Evolutionary conservation across 2,797 vertebrate genomes (phyloP).

Genomic region (Pseudochirops corinnae): DNA sequence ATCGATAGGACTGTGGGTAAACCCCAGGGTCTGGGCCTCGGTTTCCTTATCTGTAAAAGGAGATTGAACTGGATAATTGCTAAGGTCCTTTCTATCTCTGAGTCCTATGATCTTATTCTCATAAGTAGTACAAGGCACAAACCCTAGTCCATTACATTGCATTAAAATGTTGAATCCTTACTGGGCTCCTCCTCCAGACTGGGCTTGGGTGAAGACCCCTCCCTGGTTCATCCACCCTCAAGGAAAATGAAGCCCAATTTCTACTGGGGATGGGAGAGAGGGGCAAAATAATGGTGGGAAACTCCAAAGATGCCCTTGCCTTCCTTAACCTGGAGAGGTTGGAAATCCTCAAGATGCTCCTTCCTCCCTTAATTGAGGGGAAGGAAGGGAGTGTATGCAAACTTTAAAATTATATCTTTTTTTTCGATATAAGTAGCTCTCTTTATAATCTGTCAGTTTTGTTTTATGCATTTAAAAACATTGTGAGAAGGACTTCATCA

Average conservation of each 20-base stretch:
- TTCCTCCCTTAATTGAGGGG: neutral
- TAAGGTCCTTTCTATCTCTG: neutral
- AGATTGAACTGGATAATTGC: neutral
- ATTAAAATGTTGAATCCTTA: neutral
- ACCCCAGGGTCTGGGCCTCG: neutral
- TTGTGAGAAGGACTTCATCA: neutral
- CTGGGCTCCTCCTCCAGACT: neutral
- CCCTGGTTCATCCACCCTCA: constrained; percentile 11
- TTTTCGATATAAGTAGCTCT: neutral
- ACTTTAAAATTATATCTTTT: neutral
- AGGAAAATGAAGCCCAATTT: neutral
- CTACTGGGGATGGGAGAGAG: too few relatives aligned
- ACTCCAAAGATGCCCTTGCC: neutral
- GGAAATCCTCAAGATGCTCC: neutral
- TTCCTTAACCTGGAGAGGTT: neutral
- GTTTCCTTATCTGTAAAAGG: neutral
- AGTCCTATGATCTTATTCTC: neutral
- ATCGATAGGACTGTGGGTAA: neutral
- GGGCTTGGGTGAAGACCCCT: neutral
- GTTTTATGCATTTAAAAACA: neutral
- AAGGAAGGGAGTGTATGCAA: neutral
- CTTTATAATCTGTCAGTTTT: neutral
- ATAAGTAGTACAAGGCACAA: neutral
- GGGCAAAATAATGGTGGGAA: neutral
- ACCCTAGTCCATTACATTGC: neutral